Percentiles rank a stretch among this genome's conserved stretches.
These are phyloP conservation scores for Pseudopleuronectes americanus DNA, from an alignment of 2,797 vertebrate species.

Conservation along the genomic window DNA sequence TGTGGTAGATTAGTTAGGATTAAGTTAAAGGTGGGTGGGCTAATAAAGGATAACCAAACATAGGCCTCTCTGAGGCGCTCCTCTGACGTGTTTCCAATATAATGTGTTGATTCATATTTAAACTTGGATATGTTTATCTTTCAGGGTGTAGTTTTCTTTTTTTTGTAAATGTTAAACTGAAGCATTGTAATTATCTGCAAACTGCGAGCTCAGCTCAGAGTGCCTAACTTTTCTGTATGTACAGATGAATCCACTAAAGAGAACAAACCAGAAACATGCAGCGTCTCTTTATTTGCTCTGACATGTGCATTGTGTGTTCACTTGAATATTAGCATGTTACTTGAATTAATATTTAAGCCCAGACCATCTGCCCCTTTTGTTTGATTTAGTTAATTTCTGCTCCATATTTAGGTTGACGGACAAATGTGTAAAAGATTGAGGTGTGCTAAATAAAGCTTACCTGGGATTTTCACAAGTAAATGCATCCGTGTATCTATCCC, in stretches of 20 bases:
- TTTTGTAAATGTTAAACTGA: conserved; percentile 75
- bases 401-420: too few relatives aligned
- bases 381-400: not conserved
- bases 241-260: conserved; percentile 78
- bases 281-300: conserved; percentile 23
- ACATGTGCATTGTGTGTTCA: not conserved
- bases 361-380: not conserved
- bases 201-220: conserved; percentile 79
- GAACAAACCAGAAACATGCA: conserved; percentile 59
- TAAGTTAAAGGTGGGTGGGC: conserved; percentile 59
- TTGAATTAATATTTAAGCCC: too few relatives aligned
- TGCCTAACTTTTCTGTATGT: conserved; percentile 87
- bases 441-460: too few relatives aligned
- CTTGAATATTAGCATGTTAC: not conserved
- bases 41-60: conserved; percentile 70
- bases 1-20: conserved; percentile 55
- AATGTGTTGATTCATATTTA: conserved; percentile 79
- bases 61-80: conserved; percentile 55
- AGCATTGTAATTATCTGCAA: conserved; percentile 75
- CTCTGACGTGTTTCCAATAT: conserved; percentile 58
- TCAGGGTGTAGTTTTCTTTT: conserved; percentile 70
- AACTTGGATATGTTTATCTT: conserved; percentile 72
- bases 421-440: too few relatives aligned
- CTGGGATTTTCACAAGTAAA: too few relatives aligned
- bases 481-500: too few relatives aligned